Percentiles rank a stretch among this genome's conserved stretches.
phyloP scores from a whole-genome alignment of 2,113 vertebrate species.

The Chionis minor region DNA sequence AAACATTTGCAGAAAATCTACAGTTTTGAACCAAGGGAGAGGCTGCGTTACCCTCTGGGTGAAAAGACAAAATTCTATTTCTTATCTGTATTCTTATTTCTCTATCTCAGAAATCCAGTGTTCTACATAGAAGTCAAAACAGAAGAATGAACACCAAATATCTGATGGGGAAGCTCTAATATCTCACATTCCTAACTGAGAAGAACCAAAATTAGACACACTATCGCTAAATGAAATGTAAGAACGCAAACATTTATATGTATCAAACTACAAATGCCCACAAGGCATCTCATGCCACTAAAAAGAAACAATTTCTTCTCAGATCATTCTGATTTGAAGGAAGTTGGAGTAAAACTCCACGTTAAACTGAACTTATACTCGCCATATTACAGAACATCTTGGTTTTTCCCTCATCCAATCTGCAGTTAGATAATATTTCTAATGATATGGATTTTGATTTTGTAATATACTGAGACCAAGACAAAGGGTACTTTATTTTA shows the following conservation, averaged over 20 bases:
- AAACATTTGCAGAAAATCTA: background rate
- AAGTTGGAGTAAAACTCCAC: background rate
- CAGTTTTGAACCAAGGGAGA: background rate
- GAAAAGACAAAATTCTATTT: background rate
- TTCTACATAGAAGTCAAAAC: background rate
- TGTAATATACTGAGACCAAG: background rate
- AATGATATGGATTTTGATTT: background rate
- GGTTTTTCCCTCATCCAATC: background rate
- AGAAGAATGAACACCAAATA: background rate
- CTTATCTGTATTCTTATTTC: background rate
- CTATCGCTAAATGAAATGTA: background rate
- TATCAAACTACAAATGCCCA: background rate
- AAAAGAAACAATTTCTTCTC: background rate
- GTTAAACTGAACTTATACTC: background rate
- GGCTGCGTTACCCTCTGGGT: background rate
- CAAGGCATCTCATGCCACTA: background rate
- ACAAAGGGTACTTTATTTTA: background rate
- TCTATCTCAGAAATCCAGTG: background rate
- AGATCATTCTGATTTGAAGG: background rate
- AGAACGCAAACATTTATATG: background rate
- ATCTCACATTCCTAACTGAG: background rate
- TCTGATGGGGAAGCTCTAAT: background rate
- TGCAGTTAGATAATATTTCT: background rate
- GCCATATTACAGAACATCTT: background rate
- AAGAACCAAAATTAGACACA: background rate